phyloP scores from a whole-genome alignment of 2,113 vertebrate genomes.

The Misgurnus mizolepis region DNA sequence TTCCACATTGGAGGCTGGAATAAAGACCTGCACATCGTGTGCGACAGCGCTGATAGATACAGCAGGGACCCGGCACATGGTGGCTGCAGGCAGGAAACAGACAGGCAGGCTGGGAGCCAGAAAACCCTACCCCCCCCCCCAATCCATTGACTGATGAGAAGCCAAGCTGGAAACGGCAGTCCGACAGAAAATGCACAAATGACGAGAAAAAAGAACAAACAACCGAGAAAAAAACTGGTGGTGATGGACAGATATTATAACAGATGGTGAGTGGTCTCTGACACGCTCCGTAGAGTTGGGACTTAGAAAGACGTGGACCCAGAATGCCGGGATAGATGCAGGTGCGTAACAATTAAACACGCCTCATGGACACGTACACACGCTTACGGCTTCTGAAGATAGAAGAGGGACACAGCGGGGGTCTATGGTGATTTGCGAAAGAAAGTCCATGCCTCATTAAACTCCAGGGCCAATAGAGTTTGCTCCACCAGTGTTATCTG shows the following conservation, averaged over 20 bases:
- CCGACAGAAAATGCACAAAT: not conserved
- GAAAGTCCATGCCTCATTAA: slow-evolving; percentile 41
- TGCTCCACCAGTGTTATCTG: slow-evolving; percentile 31
- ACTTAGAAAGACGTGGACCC: not conserved
- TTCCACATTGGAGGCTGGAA: slow-evolving; percentile 10
- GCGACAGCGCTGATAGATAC: slow-evolving; percentile 17
- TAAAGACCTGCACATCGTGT: slow-evolving; percentile 33
- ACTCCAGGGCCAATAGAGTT: slow-evolving; percentile 6
- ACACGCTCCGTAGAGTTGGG: not conserved
- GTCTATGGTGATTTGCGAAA: not conserved
- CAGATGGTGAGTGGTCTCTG: slow-evolving; percentile 37
- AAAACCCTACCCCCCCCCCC: not conserved
- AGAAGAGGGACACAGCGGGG: not conserved
- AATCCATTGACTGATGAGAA: slow-evolving; percentile 3
- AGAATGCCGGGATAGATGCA: not conserved
- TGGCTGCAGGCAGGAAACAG: not conserved
- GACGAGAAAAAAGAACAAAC: slow-evolving; percentile 14
- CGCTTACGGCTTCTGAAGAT: not conserved
- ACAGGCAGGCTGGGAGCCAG: not conserved
- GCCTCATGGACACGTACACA: not conserved
- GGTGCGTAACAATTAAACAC: slow-evolving; percentile 4
- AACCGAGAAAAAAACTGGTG: not conserved
- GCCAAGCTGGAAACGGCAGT: slow-evolving; percentile 20
- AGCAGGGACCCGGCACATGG: slow-evolving; percentile 7
- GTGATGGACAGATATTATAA: slow-evolving; percentile 30